Conservation (phyloP, 2,797 vertebrate genomes). For the Darevskia nairensis region DNA sequence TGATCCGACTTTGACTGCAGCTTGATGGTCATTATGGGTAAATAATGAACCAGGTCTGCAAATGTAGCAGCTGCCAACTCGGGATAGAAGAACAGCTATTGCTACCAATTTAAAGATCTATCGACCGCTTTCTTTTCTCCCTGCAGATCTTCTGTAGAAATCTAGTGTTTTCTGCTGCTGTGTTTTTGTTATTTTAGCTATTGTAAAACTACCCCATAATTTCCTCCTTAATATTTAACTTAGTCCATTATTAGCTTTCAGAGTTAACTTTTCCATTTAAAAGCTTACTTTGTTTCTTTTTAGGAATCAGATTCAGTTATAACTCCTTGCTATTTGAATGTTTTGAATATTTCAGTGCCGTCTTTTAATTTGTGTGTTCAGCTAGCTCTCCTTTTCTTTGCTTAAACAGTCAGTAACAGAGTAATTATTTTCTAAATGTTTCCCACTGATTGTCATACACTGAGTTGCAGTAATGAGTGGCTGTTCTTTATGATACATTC, state of each 20-base stretch:
- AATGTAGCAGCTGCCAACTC: conserved; percentile 89
- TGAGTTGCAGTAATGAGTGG: conserved; percentile 4
- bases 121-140: conserved; percentile 82
- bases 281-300: conserved; percentile 71
- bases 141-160: conserved; percentile 83
- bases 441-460: neutral
- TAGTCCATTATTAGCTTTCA: conserved; percentile 92
- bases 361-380: conserved; percentile 21
- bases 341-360: conserved; percentile 48
- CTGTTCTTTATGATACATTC: conserved; percentile 47
- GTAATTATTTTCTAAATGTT: conserved; percentile 39
- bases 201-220: conserved; percentile 84
- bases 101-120: conserved; percentile 87
- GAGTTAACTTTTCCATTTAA: conserved; percentile 81
- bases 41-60: conserved; percentile 91
- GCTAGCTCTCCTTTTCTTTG: conserved; percentile 43
- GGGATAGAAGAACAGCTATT: conserved; percentile 83
- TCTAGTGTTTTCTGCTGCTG: conserved; percentile 82
- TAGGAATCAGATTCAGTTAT: conserved; percentile 54
- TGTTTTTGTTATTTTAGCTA: conserved; percentile 87
- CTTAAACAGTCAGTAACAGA: conserved; percentile 36
- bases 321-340: conserved; percentile 67
- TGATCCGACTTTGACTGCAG: conserved; percentile 89
- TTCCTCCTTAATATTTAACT: conserved; percentile 94
- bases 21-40: conserved; percentile 96